Evolutionary conservation across 2,888 invertebrate genomes (phyloP), one percentile per base, ranked within the genome.

Genomic region (Latrodectus elegans): DNA sequence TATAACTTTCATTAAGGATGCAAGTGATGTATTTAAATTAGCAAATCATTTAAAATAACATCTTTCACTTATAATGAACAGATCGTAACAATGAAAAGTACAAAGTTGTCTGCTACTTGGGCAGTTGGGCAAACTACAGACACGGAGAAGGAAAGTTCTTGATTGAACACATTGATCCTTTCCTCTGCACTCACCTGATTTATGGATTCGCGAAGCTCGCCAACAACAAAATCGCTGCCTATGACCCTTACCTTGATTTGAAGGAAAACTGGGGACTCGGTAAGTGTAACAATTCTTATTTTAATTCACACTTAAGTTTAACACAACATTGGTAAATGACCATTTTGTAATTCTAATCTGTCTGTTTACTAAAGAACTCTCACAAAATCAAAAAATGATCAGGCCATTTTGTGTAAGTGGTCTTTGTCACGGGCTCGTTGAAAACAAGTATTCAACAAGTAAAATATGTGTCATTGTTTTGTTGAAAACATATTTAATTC

Each of bases 41-140:
- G 0, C n/a, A 60, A 60, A 15, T 15, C 60, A 6, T 60, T n/a
- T n/a, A 60, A 15, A 15, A 6, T 10, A 6, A 6, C n/a, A 60
- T 11, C 10, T 11, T 15, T 60, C n/a, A 4, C 9, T 55, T 55
- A 12, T n/a, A 4, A 0, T 55, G 8, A 15, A 8, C 70, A 89
- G 89, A 89, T 12, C 85, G 83, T 17, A 88, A 88, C 79, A 80
- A 81, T 12, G 86, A 89, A 72, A 65, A 74, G 9, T 89, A 88
- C 64, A 89, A 83, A 17, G 95, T 96, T 8, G 95, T 95, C 0
- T 96, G 96, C 92, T 97, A 96, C 91, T 94, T 96, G 73, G 95
- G 95, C 8, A 94, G 95, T 11, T 96, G 96, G 96, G 95, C 96
- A 0, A 94, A 94, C 0, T 96, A 96, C 92, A 93, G 96, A 22